A percentile compares a stretch with the other conserved stretches of the same genome.
Evolutionary conservation across 2,888 invertebrate species (phyloP).

Genomic region (Dorcus parallelipipedus): DNA sequence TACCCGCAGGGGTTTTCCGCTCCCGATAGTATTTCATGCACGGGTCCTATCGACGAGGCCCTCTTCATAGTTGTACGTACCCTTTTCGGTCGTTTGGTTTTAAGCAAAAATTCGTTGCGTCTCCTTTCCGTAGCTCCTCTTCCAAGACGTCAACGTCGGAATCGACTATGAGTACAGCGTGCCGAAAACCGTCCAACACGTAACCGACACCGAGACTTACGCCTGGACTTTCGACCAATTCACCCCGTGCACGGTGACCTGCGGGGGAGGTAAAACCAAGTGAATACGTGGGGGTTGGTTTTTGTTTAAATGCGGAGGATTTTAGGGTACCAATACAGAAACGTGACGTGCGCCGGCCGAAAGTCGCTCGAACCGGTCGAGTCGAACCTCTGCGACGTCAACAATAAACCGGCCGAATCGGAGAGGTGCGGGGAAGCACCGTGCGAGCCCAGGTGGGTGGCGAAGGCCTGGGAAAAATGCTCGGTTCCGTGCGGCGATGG

Average conservation of each 20-base stretch:
- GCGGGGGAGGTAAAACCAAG: slow-evolving; percentile 75
- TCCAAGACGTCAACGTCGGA: slow-evolving; percentile 80
- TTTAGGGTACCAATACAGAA: slow-evolving; percentile 69
- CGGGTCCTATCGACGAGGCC: slow-evolving; percentile 89
- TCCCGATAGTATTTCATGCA: slow-evolving; percentile 77
- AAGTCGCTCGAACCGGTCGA: slow-evolving; percentile 69
- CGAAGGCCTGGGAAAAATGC: slow-evolving; percentile 76
- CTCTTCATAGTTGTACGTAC: slow-evolving; percentile 76
- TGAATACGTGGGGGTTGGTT: background rate
- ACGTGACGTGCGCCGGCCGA: slow-evolving; percentile 76
- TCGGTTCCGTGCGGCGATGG: slow-evolving; percentile 77
- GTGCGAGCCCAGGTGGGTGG: slow-evolving; percentile 80
- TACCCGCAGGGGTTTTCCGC: slow-evolving; percentile 76
- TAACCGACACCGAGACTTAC: slow-evolving; percentile 69
- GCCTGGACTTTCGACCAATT: slow-evolving; percentile 80
- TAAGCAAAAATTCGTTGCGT: background rate
- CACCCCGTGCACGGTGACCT: slow-evolving; percentile 77
- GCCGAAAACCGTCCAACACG: slow-evolving; percentile 66
- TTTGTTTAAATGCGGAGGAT: background rate
- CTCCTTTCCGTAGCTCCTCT: slow-evolving; percentile 60
- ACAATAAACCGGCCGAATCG: slow-evolving; percentile 66
- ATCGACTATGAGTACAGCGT: slow-evolving; percentile 88
- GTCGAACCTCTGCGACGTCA: slow-evolving; percentile 73
- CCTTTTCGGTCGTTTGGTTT: background rate
- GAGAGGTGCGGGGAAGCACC: slow-evolving; percentile 72